Evolutionary conservation across 2,888 invertebrate species (phyloP), one percentile per base, ranked within the genome.

Genomic region (Tinea pellionella): DNA sequence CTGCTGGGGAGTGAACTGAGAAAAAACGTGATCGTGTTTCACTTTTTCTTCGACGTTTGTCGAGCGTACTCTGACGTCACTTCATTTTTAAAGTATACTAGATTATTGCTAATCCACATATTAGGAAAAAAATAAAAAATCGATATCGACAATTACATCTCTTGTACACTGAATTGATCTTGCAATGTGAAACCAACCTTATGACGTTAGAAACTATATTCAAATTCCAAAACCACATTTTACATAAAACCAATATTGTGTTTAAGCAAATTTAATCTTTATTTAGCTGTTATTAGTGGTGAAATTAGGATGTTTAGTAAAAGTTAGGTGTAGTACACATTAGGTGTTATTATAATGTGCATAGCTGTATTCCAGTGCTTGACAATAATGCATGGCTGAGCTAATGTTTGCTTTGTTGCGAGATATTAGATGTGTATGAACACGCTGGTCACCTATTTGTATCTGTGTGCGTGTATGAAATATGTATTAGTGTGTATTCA

Each of bases 301-400:
- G 2, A 47, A 2, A 6, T 16, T 47, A 8, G 8, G n/a, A 2
- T 42, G 42, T 19, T 29, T 60, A 60, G 67, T 70, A 66, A 30
- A 29, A 4, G n/a, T 69, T 66, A 65, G 68, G 66, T 67, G 61
- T 60, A 29, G 13, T 56, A 53, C 19, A 18, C 53, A 53, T 62
- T 53, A 60, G 13, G 24, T 47, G 61, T 62, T 63, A 62, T 63
- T 63, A 63, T 65, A 62, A 62, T 63, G 63, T 64, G 62, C 67
- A 64, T 65, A 59, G 65, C 67, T 65, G 66, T 70, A 72, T 73
- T 74, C 69, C 77, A 80, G 80, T 74, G 82, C 83, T 84, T 86
- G 86, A 86, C 87, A 86, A 86, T 86, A 87, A 84, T 86, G 87
- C 87, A 86, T 87, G 87, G 85, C 71, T 81, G 83, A 64, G 67